These are phyloP conservation scores for Tenebrosternarchus preto DNA, from an alignment of 2,113 vertebrate species.

Conservation along the genomic window DNA sequence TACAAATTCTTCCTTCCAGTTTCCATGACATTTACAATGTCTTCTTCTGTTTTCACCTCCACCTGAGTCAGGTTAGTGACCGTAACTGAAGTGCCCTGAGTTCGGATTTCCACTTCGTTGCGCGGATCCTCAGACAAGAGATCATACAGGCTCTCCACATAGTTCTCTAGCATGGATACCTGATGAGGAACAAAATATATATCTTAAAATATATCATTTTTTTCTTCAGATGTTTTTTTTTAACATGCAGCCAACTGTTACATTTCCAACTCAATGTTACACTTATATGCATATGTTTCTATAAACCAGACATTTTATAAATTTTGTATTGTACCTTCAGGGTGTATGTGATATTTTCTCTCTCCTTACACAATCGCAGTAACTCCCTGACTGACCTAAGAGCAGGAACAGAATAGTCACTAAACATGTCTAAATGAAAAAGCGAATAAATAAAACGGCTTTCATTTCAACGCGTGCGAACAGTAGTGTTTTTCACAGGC, in stretches of 20 bases:
- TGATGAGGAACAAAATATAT: conserved; percentile 35
- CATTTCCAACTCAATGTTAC: too few species aligned
- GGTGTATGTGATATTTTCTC: conserved; percentile 64
- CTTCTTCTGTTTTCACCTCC: conserved; percentile 62
- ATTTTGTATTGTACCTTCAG: conserved; percentile 59
- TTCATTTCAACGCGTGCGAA: neutral
- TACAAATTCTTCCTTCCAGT: conserved; percentile 66
- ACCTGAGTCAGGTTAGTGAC: conserved; percentile 65
- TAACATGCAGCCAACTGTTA: too few species aligned
- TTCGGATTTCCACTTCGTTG: conserved; percentile 62
- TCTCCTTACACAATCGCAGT: conserved; percentile 64
- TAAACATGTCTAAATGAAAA: too few species aligned
- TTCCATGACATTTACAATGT: conserved; percentile 67
- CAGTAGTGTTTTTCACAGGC: neutral
- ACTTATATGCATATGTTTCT: neutral
- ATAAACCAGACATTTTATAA: neutral
- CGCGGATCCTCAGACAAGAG: conserved; percentile 58
- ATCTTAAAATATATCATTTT: neutral
- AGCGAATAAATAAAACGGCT: too few species aligned
- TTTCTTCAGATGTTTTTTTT: neutral
- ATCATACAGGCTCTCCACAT: conserved; percentile 69
- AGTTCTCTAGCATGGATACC: conserved; percentile 74
- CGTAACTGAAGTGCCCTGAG: conserved; percentile 63
- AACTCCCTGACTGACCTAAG: conserved; percentile 68
- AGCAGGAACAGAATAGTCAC: conserved; percentile 8